phyloP scores from a whole-genome alignment of 2,888 invertebrate species.

The Drosophila ezoana region DNA sequence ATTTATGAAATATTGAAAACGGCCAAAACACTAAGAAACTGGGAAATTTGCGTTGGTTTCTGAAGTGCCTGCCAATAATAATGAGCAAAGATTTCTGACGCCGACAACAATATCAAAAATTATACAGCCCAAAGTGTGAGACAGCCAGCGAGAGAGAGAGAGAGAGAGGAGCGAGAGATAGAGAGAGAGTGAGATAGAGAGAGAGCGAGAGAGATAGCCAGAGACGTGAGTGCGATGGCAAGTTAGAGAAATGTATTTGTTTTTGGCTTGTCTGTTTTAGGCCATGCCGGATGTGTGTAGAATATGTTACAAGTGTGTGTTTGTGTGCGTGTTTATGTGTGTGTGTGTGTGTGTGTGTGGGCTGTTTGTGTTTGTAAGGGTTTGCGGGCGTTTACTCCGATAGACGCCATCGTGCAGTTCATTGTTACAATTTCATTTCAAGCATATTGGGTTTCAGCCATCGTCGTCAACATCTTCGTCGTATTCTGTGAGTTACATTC shows the following conservation, averaged over 20 bases:
- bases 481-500: constrained; percentile 50
- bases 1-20: constrained; percentile 54
- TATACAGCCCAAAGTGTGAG: constrained; percentile 44
- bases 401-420: constrained; percentile 50
- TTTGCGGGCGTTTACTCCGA: constrained; percentile 27
- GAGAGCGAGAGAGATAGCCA: constrained; percentile 16
- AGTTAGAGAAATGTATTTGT: constrained; percentile 40
- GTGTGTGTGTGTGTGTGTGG: constrained; percentile 13
- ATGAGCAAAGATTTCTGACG: constrained; percentile 75
- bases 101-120: constrained; percentile 64
- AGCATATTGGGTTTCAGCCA: constrained; percentile 72
- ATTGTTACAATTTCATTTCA: constrained; percentile 75
- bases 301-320: constrained; percentile 26
- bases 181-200: constrained; percentile 2
- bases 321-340: constrained; percentile 8
- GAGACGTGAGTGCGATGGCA: constrained; percentile 27
- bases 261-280: constrained; percentile 39
- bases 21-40: constrained; percentile 28
- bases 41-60: constrained; percentile 31
- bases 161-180: constrained; percentile 4
- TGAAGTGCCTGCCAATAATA: constrained; percentile 68
- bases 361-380: constrained; percentile 38
- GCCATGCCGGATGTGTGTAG: constrained; percentile 48
- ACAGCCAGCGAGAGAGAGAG: constrained; percentile 2
- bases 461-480: constrained; percentile 22